These are phyloP conservation scores for Potamarius usumacintae DNA, from an alignment of 2,113 vertebrate genomes.

Conservation along the genomic window DNA sequence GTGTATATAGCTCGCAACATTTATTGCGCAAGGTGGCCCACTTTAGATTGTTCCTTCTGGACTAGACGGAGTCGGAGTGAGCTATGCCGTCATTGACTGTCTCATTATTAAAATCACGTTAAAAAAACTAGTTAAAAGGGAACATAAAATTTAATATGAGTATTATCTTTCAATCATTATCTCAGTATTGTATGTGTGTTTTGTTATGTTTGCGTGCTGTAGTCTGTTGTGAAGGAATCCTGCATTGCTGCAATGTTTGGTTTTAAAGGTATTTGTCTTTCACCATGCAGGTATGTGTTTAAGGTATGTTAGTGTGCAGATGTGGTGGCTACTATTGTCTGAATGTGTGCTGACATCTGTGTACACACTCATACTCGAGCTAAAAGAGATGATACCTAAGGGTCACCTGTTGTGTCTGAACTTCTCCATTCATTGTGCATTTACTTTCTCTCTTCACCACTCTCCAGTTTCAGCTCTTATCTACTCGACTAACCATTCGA, in stretches of 20 bases:
- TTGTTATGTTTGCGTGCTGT: background rate
- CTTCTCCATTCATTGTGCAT: conserved; percentile 1
- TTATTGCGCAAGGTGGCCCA: too few relatives aligned
- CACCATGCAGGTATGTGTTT: background rate
- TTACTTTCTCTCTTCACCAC: background rate
- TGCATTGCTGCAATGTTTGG: background rate
- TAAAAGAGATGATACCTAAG: conserved; percentile 36
- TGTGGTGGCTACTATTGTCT: background rate
- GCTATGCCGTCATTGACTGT: too few relatives aligned
- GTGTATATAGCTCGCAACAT: too few relatives aligned
- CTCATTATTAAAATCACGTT: background rate
- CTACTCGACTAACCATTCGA: background rate
- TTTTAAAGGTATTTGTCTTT: background rate
- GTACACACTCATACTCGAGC: conserved; percentile 20
- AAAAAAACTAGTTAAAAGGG: background rate
- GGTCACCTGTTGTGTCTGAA: conserved; percentile 20
- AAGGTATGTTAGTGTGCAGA: background rate
- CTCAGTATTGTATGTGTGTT: background rate
- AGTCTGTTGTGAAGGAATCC: background rate
- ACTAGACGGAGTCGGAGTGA: too few relatives aligned
- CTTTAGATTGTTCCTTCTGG: too few relatives aligned
- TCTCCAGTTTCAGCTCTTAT: conserved; percentile 20
- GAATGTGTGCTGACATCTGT: conserved; percentile 10
- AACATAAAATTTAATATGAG: background rate
- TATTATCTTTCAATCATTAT: background rate